A percentile compares a stretch with the other conserved stretches of the same genome.
These are phyloP conservation scores for Pristiophorus japonicus DNA, from an alignment of 2,113 vertebrate species.

Conservation along the genomic window DNA sequence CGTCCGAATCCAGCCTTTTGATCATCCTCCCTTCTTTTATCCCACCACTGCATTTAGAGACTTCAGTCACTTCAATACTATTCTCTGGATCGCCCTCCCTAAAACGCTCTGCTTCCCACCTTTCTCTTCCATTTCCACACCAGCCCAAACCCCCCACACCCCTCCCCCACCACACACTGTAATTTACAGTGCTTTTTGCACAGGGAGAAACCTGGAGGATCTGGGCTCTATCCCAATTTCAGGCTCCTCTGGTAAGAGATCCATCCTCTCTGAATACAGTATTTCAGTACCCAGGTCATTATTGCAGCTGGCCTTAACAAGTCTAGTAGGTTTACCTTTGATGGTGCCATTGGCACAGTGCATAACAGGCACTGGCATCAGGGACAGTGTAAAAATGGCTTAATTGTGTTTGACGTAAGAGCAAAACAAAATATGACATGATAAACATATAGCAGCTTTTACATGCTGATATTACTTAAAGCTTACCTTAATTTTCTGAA, in stretches of 20 bases:
- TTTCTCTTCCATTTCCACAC: background rate
- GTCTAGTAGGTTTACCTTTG: background rate
- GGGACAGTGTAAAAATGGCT: background rate
- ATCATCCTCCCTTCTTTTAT: background rate
- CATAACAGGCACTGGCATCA: too few relatives aligned
- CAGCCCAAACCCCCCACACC: background rate
- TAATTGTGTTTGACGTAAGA: background rate
- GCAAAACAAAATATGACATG: background rate
- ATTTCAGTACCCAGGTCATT: background rate
- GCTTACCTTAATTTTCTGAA: conserved; percentile 57
- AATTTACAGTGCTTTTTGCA: background rate
- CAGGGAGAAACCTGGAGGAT: background rate
- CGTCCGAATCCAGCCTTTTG: background rate
- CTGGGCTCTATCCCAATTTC: background rate
- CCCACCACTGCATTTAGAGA: background rate
- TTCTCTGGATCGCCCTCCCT: background rate
- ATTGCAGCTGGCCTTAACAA: background rate
- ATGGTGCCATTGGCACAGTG: too few relatives aligned
- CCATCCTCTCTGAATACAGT: background rate
- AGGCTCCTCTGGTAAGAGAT: background rate
- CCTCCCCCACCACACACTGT: background rate
- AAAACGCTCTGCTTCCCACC: background rate
- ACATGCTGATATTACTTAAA: conserved; percentile 41
- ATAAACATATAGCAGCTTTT: background rate
- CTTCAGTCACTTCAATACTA: background rate